phyloP scores from a whole-genome alignment of 2,797 vertebrate species.

The Cyprinella venusta region DNA sequence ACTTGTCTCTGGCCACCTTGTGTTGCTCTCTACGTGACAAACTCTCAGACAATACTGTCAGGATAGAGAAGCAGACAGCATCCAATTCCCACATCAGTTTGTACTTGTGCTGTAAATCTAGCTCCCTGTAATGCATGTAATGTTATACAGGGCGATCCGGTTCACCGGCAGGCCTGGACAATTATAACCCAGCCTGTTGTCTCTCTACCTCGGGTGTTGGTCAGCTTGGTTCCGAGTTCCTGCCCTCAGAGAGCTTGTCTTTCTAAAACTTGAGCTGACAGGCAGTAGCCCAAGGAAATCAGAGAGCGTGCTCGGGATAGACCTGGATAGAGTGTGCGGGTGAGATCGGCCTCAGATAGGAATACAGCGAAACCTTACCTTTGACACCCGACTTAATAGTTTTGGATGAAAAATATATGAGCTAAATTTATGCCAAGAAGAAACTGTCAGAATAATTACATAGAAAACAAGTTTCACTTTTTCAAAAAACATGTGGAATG shows the following conservation, averaged over 20 bases:
- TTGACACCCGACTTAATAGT: constrained; percentile 42
- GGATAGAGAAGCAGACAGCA: constrained; percentile 48
- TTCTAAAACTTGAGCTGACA: constrained; percentile 59
- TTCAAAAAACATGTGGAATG: background rate
- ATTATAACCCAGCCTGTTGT: constrained; percentile 60
- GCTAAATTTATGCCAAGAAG: constrained; percentile 37
- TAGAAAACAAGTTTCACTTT: background rate
- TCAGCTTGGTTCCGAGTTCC: constrained; percentile 53
- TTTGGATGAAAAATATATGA: constrained; percentile 52
- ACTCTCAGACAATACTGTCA: constrained; percentile 38
- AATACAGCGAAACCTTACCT: constrained; percentile 47
- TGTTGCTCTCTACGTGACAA: constrained; percentile 31
- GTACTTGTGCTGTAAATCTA: constrained; percentile 63
- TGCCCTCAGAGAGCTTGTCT: constrained; percentile 46
- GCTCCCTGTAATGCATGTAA: constrained; percentile 66
- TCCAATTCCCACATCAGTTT: constrained; percentile 55
- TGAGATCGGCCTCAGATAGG: constrained; percentile 17
- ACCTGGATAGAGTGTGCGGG: constrained; percentile 50
- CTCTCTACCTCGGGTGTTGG: constrained; percentile 47
- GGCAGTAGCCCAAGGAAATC: constrained; percentile 58
- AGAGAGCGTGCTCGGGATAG: constrained; percentile 47
- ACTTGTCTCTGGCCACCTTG: constrained; percentile 18
- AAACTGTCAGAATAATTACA: constrained; percentile 14
- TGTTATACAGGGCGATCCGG: constrained; percentile 66
- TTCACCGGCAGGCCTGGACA: constrained; percentile 65